Evolutionary conservation across 2,797 vertebrate genomes (phyloP).

Genomic region (Coendou prehensilis): DNA sequence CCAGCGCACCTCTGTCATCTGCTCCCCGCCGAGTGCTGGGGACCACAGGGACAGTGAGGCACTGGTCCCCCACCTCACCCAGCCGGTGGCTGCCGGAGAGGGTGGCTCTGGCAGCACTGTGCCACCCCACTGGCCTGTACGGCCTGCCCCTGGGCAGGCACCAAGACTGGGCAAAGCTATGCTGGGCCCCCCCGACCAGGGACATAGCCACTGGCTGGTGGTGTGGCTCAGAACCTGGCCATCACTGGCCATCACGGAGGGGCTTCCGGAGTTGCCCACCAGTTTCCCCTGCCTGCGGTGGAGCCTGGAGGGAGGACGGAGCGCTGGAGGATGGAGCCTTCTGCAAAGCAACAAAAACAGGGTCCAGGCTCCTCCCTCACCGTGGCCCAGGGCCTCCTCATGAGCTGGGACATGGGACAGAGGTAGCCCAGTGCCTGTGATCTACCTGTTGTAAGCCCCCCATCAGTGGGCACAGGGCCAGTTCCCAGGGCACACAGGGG

Average conservation of each 20-base stretch:
- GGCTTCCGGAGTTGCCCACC: neutral
- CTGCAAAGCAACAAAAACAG: neutral
- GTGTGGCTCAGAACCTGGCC: neutral
- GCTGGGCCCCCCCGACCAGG: neutral
- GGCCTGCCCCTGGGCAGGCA: neutral
- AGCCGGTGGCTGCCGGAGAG: accelerated
- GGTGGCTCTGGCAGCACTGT: neutral
- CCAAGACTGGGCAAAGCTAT: neutral
- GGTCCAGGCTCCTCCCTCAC: neutral
- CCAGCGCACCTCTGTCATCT: conserved; percentile 90
- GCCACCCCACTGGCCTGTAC: neutral
- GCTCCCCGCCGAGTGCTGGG: conserved; percentile 87
- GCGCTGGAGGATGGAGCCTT: too few relatives aligned
- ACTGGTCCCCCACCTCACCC: accelerated
- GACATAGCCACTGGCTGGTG: neutral
- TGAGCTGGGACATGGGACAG: neutral
- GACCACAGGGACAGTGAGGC: conserved; percentile 20
- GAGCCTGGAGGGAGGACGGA: neutral
- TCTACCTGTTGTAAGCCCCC: neutral
- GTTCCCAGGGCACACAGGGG: neutral
- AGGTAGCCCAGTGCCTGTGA: neutral
- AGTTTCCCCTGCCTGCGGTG: neutral
- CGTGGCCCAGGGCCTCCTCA: neutral
- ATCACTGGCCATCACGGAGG: neutral
- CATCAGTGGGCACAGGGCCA: neutral